Conservation (phyloP, 2,113 vertebrate genomes). For the Acrocephalus kingi region DNA sequence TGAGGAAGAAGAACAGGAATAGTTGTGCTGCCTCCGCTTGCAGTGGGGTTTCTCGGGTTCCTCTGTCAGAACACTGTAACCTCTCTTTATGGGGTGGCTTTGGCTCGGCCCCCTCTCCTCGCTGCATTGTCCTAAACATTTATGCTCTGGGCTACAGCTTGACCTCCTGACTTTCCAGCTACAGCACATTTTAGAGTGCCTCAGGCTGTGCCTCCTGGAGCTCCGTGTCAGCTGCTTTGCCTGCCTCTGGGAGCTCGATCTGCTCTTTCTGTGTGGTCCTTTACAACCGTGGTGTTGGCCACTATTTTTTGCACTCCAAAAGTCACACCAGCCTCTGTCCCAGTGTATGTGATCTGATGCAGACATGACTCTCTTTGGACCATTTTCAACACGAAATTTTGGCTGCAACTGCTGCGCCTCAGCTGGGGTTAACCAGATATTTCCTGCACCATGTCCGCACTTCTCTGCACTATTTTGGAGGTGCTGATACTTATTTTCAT, state of each 20-base stretch:
- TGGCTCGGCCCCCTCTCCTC: conserved; percentile 20
- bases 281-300: background rate
- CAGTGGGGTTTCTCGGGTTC: conserved; percentile 57
- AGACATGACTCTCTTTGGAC: background rate
- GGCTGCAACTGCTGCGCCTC: background rate
- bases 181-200: conserved; percentile 50
- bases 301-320: background rate
- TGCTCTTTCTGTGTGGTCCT: conserved; percentile 5
- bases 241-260: conserved; percentile 5
- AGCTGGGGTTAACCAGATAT: background rate
- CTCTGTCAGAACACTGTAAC: conserved; percentile 50
- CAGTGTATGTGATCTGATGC: background rate
- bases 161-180: conserved; percentile 38
- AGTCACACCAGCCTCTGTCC: conserved; percentile 22
- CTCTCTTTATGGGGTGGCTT: conserved; percentile 73
- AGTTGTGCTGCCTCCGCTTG: conserved; percentile 67
- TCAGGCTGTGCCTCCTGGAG: conserved; percentile 45
- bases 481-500: background rate
- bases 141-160: conserved; percentile 40
- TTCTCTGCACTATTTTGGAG: conserved; percentile 33
- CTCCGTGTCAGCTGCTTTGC: background rate
- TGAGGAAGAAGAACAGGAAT: conserved; percentile 61
- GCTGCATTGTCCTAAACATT: conserved; percentile 8
- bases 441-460: background rate
- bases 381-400: background rate